Evolutionary conservation across 2,797 vertebrate species (phyloP).

Genomic region (Chromis chromis): DNA sequence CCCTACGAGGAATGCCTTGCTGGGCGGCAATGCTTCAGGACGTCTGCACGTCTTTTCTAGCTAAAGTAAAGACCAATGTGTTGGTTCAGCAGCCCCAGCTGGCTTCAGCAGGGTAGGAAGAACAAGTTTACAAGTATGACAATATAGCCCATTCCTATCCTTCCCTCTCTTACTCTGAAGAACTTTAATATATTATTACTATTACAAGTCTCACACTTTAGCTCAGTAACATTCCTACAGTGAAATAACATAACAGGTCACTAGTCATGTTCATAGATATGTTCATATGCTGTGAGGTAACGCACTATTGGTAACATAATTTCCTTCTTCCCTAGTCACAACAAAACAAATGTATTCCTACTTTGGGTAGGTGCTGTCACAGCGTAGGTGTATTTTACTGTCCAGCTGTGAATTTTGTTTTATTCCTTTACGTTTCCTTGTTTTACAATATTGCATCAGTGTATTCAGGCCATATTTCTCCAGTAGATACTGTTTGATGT

Average conservation of each 20-base stretch:
- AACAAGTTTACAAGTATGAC: background rate
- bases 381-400: background rate
- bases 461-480: background rate
- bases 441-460: background rate
- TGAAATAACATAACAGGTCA: background rate
- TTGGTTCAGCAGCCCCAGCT: background rate
- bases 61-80: slow-evolving; percentile 24
- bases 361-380: background rate
- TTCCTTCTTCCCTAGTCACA: background rate
- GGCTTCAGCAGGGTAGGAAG: background rate
- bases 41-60: slow-evolving; percentile 86
- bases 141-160: background rate
- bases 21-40: slow-evolving; percentile 88
- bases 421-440: background rate
- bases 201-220: background rate
- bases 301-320: background rate
- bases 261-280: background rate
- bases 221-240: background rate
- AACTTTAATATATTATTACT: background rate
- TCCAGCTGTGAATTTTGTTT: no score
- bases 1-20: slow-evolving; percentile 83
- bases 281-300: background rate
- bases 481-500: background rate
- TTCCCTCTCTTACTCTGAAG: background rate
- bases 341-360: background rate